Evolutionary conservation across 1,140 invertebrate species (phyloP).

Genomic region (Matsumurasca onukii): DNA sequence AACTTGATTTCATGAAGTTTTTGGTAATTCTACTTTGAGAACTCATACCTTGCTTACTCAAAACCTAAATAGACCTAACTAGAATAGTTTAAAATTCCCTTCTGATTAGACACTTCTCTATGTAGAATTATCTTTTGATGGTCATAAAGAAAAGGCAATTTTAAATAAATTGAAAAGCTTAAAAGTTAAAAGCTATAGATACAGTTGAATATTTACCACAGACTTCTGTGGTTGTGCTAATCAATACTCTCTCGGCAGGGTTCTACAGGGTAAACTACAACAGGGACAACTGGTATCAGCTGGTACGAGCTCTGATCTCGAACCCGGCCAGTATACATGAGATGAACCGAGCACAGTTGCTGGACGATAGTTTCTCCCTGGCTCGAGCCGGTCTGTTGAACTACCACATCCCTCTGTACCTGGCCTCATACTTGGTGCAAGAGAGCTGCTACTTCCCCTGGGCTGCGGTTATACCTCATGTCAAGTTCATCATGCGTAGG

Average conservation of each 20-base stretch:
- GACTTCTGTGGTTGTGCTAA: too few relatives aligned
- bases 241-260: constrained; percentile 48
- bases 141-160: too few relatives aligned
- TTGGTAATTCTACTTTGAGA: too few relatives aligned
- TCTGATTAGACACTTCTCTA: too few relatives aligned
- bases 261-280: constrained; percentile 79
- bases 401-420: constrained; percentile 47
- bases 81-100: too few relatives aligned
- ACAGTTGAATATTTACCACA: too few relatives aligned
- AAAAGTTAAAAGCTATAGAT: too few relatives aligned
- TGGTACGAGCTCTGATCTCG: constrained; percentile 56
- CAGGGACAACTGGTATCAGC: constrained; percentile 60
- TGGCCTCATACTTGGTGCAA: constrained; percentile 48
- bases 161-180: too few relatives aligned
- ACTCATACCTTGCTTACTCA: too few relatives aligned
- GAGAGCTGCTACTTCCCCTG: constrained; percentile 46
- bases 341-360: constrained; percentile 72
- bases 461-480: neutral
- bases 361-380: constrained; percentile 81
- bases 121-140: too few relatives aligned
- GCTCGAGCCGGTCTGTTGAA: constrained; percentile 52
- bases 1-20: too few relatives aligned
- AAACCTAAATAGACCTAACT: too few relatives aligned
- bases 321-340: constrained; percentile 50
- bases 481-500: neutral